Conservation (phyloP, 1,140 invertebrate species). For the Penaeus vannamei region DNA sequence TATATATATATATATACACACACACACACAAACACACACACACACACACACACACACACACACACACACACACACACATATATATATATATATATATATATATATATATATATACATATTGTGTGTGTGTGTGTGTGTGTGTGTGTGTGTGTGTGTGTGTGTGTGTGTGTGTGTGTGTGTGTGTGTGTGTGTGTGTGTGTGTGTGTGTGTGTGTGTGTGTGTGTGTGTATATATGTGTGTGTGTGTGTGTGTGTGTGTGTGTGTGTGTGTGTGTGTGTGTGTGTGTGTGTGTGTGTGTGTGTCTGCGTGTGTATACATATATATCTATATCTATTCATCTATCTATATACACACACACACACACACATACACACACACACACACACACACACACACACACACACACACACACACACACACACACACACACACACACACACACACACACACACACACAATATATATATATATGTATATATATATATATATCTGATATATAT, state of each 20-base stretch:
- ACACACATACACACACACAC: no score
- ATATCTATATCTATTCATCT: slow-evolving; percentile 11
- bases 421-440: slow-evolving; percentile 24
- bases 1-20: slow-evolving; percentile 25
- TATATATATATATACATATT: slow-evolving; percentile 33
- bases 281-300: not conserved
- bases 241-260: no score
- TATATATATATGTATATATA: no score
- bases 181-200: slow-evolving; percentile 33
- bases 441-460: no score
- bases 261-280: slow-evolving; percentile 8
- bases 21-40: not conserved
- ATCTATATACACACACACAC: not conserved
- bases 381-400: not conserved
- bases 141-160: slow-evolving; percentile 28
- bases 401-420: slow-evolving; percentile 33
- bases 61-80: slow-evolving; percentile 1
- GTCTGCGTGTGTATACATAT: slow-evolving; percentile 14
- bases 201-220: slow-evolving; percentile 4
- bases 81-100: slow-evolving; percentile 33
- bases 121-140: no score
- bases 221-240: slow-evolving; percentile 23
- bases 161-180: slow-evolving; percentile 28
- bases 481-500: no score
- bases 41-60: not conserved